Evolutionary conservation across 2,797 vertebrate species (phyloP).

Genomic region (Danio kyathit): DNA sequence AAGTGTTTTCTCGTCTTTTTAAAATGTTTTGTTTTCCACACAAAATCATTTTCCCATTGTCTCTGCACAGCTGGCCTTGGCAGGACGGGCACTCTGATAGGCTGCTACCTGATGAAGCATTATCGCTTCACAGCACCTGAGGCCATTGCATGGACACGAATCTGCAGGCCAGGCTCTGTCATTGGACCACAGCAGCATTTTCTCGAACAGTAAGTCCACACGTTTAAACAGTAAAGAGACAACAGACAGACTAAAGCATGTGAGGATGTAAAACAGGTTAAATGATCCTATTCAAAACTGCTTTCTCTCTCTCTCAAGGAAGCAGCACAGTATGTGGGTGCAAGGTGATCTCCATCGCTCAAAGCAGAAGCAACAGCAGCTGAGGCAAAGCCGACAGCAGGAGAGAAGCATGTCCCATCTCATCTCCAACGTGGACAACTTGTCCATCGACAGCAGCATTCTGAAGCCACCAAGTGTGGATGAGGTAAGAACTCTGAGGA

Average conservation of each 20-base stretch:
- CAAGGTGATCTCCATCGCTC: constrained; percentile 87
- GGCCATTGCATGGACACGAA: constrained; percentile 87
- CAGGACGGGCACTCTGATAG: constrained; percentile 87
- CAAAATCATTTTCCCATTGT: constrained; percentile 8
- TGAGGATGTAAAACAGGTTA: neutral
- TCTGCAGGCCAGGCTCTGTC: constrained; percentile 88
- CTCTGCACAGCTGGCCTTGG: constrained; percentile 82
- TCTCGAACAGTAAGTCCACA: constrained; percentile 80
- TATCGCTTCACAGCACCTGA: constrained; percentile 87
- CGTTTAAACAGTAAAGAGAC: neutral
- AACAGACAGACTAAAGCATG: neutral
- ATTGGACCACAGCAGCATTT: constrained; percentile 90
- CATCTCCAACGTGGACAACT: constrained; percentile 84
- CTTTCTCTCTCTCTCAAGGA: constrained; percentile 74
- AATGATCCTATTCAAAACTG: neutral
- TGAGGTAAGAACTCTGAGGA: constrained; percentile 77
- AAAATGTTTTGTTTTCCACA: neutral
- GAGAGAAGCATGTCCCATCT: constrained; percentile 79
- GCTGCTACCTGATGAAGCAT: constrained; percentile 90
- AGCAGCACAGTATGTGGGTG: constrained; percentile 87
- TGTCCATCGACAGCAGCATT: constrained; percentile 82
- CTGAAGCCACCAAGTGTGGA: constrained; percentile 78
- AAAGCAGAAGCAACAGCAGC: constrained; percentile 79
- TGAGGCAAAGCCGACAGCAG: constrained; percentile 58
- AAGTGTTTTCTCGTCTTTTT: neutral